Conservation (phyloP, 2,113 vertebrate genomes). For the Ceyx margarethae region DNA sequence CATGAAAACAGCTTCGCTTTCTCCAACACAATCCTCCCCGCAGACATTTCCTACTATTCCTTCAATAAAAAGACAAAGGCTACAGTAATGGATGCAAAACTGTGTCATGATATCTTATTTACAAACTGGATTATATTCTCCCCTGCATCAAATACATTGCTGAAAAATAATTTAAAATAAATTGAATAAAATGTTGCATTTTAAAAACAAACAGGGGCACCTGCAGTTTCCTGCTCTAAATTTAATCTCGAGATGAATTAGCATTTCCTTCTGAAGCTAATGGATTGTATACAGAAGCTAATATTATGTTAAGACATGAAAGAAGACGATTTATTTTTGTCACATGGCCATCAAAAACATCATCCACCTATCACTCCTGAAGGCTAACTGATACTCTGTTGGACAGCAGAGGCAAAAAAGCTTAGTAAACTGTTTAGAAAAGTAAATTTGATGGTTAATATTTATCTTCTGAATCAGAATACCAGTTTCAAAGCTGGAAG, state of each 20-base stretch:
- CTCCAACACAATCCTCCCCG: background rate
- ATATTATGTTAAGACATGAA: background rate
- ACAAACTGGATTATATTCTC: background rate
- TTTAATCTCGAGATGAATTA: background rate
- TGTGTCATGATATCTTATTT: background rate
- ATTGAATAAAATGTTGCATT: background rate
- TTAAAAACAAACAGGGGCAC: background rate
- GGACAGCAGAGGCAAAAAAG: background rate
- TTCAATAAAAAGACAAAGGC: background rate
- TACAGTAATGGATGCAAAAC: background rate
- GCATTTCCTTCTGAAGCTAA: background rate
- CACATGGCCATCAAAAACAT: background rate
- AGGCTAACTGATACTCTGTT: background rate
- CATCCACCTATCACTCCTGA: background rate
- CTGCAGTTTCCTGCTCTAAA: background rate
- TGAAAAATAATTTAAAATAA: background rate
- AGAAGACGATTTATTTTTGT: background rate
- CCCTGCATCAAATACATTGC: background rate
- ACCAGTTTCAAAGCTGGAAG: background rate
- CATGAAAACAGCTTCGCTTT: background rate
- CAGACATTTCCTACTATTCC: background rate
- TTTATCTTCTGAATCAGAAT: background rate
- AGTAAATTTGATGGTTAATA: background rate
- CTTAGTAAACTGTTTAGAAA: background rate
- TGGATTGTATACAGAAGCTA: background rate